A percentile compares a stretch with the other conserved stretches of the same genome.
phyloP scores from a whole-genome alignment of 2,888 invertebrate genomes.

The Portevinia maculata region DNA sequence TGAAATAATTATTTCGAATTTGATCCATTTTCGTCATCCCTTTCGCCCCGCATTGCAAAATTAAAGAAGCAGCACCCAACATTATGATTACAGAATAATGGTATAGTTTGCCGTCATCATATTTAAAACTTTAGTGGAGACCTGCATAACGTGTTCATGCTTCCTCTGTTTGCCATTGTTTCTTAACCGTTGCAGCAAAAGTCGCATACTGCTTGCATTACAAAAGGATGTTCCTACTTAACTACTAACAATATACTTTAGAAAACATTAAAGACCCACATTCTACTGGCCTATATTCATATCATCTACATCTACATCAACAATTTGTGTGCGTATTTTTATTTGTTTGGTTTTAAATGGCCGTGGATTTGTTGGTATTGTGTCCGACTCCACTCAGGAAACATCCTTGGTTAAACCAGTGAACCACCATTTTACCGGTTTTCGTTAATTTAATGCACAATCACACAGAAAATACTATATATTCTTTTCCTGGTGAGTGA shows the following conservation, averaged over 20 bases:
- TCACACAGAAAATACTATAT: constrained; percentile 1
- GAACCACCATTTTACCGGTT: constrained; percentile 48
- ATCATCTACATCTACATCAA: constrained; percentile 1
- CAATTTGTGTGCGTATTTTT: not conserved
- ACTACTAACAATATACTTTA: constrained; percentile 17
- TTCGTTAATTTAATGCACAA: constrained; percentile 28
- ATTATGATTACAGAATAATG: too few relatives aligned
- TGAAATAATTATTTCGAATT: too few relatives aligned
- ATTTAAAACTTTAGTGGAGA: too few relatives aligned
- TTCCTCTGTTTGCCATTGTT: not conserved
- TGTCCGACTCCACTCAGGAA: constrained; percentile 18
- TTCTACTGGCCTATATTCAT: constrained; percentile 32
- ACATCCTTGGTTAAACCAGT: constrained; percentile 30
- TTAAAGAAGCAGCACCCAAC: too few relatives aligned
- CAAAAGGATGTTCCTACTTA: not conserved
- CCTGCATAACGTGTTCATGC: not conserved
- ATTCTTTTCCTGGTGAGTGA: constrained; percentile 6
- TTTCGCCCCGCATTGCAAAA: too few relatives aligned
- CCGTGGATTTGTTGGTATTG: constrained; percentile 51
- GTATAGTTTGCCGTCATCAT: too few relatives aligned
- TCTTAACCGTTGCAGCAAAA: not conserved
- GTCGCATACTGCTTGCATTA: constrained; percentile 13
- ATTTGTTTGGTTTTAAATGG: constrained; percentile 22
- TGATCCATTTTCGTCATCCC: too few relatives aligned
- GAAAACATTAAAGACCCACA: constrained; percentile 65